Conservation (phyloP, 2,888 invertebrate genomes). For the Leptinotarsa rubiginosa region DNA sequence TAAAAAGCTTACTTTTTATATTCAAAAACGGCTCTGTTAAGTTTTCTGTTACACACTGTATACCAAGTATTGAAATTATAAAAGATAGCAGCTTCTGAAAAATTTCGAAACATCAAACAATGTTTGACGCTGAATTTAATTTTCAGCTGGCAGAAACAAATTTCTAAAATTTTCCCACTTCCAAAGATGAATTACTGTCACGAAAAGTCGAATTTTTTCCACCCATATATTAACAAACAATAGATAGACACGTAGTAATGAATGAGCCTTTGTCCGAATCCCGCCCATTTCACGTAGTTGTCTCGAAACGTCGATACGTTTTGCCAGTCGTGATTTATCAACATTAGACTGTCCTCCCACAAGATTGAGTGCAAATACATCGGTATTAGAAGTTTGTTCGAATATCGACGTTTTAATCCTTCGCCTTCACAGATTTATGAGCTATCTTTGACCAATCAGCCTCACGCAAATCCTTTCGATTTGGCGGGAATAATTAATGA, state of each 20-base stretch:
- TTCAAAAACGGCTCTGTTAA: too few relatives aligned
- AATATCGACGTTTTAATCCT: slow-evolving; percentile 45
- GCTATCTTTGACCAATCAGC: slow-evolving; percentile 23
- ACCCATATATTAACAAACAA: not conserved
- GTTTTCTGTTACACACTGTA: too few relatives aligned
- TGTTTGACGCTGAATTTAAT: too few relatives aligned
- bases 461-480: not conserved
- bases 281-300: slow-evolving; percentile 53
- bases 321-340: slow-evolving; percentile 62
- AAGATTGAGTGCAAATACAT: slow-evolving; percentile 59
- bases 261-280: slow-evolving; percentile 51
- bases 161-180: too few relatives aligned
- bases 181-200: not conserved
- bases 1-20: too few relatives aligned
- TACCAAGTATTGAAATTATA: too few relatives aligned
- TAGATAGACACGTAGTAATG: slow-evolving; percentile 43
- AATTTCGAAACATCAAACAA: too few relatives aligned
- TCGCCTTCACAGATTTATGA: slow-evolving; percentile 38
- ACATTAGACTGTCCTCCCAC: slow-evolving; percentile 62
- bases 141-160: too few relatives aligned
- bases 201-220: not conserved
- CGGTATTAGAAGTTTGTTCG: slow-evolving; percentile 52
- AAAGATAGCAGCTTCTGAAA: too few relatives aligned
- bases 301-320: slow-evolving; percentile 57
- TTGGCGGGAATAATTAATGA: slow-evolving; percentile 4